Evolutionary conservation across 2,113 vertebrate species (phyloP).

Genomic region (Odontesthes bonariensis): DNA sequence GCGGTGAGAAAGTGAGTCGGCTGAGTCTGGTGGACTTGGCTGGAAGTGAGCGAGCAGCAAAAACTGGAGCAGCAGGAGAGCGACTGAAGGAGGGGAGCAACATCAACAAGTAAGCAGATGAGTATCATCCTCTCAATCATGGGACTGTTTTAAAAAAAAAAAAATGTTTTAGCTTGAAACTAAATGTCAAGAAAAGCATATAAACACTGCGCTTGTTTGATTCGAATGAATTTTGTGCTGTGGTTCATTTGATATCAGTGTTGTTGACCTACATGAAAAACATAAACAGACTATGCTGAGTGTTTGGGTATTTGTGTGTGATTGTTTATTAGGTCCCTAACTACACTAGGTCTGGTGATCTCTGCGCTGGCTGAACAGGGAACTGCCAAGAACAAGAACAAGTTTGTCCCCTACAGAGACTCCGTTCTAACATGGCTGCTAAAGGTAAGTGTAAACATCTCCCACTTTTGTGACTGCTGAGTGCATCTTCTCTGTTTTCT

Average conservation of each 20-base stretch:
- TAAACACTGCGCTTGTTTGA: no score
- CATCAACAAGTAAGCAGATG: slow-evolving; percentile 92
- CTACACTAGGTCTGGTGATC: slow-evolving; percentile 95
- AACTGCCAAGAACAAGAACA: slow-evolving; percentile 95
- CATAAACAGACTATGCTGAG: no score
- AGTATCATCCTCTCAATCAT: no score
- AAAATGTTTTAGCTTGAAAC: no score
- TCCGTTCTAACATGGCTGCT: slow-evolving; percentile 98
- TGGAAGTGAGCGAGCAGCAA: slow-evolving; percentile 95
- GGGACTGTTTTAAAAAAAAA: no score
- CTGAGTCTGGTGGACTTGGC: slow-evolving; percentile 97
- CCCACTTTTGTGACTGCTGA: background rate
- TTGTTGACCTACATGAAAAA: no score
- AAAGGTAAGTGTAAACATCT: slow-evolving; percentile 82
- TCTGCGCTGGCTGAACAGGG: slow-evolving; percentile 96
- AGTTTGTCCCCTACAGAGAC: slow-evolving; percentile 98
- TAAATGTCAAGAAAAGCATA: no score
- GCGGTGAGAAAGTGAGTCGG: slow-evolving; percentile 97
- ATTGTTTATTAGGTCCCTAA: slow-evolving; percentile 88
- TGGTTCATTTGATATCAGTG: no score
- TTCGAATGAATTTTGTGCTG: no score
- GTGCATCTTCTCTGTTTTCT: background rate
- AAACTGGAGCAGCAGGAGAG: slow-evolving; percentile 96
- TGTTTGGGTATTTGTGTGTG: slow-evolving; percentile 22
- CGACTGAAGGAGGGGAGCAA: slow-evolving; percentile 98